Evolutionary conservation across 2,113 vertebrate genomes (phyloP).

Genomic region (Mirza zaza): DNA sequence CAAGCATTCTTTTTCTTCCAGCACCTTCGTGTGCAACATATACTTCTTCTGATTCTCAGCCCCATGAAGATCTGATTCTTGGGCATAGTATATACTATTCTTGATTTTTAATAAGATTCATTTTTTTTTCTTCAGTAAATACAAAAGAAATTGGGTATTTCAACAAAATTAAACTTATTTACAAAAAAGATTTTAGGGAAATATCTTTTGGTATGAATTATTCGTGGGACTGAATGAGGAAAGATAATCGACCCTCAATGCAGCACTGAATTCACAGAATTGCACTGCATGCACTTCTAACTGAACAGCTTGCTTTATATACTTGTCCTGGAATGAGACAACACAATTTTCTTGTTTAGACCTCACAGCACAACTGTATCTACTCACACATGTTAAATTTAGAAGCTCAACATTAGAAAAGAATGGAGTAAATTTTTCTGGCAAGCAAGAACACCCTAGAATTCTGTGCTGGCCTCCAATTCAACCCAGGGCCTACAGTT

Average conservation of each 20-base stretch:
- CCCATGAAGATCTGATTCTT: neutral
- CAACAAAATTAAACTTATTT: neutral
- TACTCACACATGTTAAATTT: neutral
- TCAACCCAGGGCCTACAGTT: neutral
- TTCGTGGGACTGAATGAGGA: neutral
- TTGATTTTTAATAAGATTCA: neutral
- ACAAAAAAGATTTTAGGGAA: neutral
- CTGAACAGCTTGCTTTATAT: neutral
- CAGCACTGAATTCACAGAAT: neutral
- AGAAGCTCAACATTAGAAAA: neutral
- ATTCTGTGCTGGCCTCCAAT: neutral
- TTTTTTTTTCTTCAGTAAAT: neutral
- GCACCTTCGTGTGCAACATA: neutral
- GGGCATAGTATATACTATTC: neutral
- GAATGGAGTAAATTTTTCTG: neutral
- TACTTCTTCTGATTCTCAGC: neutral
- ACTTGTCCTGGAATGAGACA: neutral
- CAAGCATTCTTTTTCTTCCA: neutral
- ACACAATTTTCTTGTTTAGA: neutral
- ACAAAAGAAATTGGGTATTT: neutral
- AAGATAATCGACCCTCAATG: neutral
- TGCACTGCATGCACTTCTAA: rapidly evolving
- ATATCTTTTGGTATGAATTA: neutral
- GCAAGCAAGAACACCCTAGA: neutral
- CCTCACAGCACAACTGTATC: neutral